Percentiles rank a stretch among this genome's conserved stretches.
Evolutionary conservation across 2,888 invertebrate genomes (phyloP).

Genomic region (Hartigia nigra): DNA sequence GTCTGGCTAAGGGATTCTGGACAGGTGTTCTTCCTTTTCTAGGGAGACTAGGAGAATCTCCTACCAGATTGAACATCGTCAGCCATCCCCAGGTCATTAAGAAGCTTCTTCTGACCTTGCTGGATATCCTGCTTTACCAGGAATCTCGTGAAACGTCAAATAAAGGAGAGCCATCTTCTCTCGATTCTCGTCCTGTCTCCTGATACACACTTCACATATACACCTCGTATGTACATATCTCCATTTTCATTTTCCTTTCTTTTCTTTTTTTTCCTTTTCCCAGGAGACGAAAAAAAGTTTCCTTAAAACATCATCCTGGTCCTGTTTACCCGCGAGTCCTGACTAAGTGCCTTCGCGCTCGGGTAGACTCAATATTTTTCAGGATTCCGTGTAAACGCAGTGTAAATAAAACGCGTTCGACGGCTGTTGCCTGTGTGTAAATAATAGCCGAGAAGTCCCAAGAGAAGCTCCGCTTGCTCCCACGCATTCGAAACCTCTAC

Average conservation of each 20-base stretch:
- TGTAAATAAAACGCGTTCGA: slow-evolving; percentile 41
- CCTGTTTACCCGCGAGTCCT: slow-evolving; percentile 41
- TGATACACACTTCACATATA: background rate
- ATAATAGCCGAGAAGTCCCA: slow-evolving; percentile 20
- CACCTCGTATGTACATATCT: background rate
- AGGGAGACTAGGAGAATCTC: background rate
- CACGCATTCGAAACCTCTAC: background rate
- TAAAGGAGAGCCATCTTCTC: background rate
- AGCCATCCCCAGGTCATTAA: background rate
- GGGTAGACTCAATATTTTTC: slow-evolving; percentile 46
- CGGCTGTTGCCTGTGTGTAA: slow-evolving; percentile 38
- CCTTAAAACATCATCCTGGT: slow-evolving; percentile 2
- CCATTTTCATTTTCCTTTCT: slow-evolving; percentile 34
- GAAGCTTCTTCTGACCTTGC: background rate
- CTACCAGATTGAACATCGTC: background rate
- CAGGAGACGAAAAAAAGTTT: slow-evolving; percentile 5
- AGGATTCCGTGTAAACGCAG: slow-evolving; percentile 51
- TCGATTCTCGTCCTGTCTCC: background rate
- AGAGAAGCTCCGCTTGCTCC: slow-evolving; percentile 5
- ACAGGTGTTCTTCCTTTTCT: background rate
- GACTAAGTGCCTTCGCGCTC: slow-evolving; percentile 39
- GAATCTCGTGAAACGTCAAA: background rate
- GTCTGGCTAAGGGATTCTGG: background rate
- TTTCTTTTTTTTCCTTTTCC: slow-evolving; percentile 28
- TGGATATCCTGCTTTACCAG: background rate